Base-by-base conservation (phyloP, 2,888 invertebrate genomes). In the Ypsolopha sequella region DNA sequence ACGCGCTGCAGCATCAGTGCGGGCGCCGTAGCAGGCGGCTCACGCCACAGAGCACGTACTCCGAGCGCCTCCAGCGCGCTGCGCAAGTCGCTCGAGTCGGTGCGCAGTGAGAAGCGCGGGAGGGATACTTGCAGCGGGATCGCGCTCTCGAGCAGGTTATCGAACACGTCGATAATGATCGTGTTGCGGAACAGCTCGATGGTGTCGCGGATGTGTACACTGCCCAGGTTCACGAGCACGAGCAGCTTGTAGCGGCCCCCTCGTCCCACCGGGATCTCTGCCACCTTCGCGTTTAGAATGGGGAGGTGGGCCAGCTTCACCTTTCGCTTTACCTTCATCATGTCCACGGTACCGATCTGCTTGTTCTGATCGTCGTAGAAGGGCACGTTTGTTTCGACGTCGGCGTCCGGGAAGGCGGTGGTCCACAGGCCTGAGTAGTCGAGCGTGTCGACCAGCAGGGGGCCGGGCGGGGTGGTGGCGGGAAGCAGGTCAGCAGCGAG, bases 261-360 rank as follows among this genome's bases (percentile, higher is more conserved):
- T 0, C 34, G 36, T 0, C 71, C 70, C 0, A 71, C 62, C 0
- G 70, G 70, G 1, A 72, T 51, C 46, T 68, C 66, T 8, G 70
- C 7, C 0, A 67, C 57, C 48, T 68, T 71, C 6, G 62, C 55
- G 11, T 64, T 58, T 36, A 62, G 41, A 8, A 60, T 51, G 0
- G 64, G 64, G 7, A 66, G 51, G 1, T 65, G 56, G 0, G 63
- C 61, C 10, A 69, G 36, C 1, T 61, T 63, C 4, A 65, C 66
- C 9, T 54, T 53, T 50, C 56, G 65, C 41, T 53, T 57, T 47
- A 63, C 54, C 33, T 53, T 60, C 63, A 71, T 61, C 57, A 66
- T 59, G 7, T 68, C 62, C 7, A 69, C 60, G 0, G 50, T 50
- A 0, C 66, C 69, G 0, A 66, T 54, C 33, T 57, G 53, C 4